Conservation (phyloP, 1,140 invertebrate species). For the Euschistus heros region DNA sequence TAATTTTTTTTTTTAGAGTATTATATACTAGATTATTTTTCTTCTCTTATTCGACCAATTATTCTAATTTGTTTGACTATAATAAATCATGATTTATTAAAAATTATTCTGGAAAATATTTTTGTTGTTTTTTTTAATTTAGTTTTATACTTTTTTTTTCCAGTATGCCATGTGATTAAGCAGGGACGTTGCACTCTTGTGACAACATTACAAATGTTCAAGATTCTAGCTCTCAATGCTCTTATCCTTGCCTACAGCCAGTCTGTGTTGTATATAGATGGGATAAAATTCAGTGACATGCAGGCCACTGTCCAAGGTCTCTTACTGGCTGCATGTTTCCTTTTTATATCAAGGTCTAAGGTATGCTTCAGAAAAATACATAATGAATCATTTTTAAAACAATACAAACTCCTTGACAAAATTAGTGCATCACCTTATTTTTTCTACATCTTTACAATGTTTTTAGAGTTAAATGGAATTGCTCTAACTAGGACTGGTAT, state of each 20-base stretch:
- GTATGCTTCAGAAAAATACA: conserved; percentile 39
- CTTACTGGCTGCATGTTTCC: conserved; percentile 87
- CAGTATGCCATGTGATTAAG: conserved; percentile 98
- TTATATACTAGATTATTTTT: too few species aligned
- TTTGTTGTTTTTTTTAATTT: conserved; percentile 5
- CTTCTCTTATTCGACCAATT: too few species aligned
- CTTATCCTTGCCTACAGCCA: conserved; percentile 96
- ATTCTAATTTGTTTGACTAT: not conserved
- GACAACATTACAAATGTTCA: conserved; percentile 99
- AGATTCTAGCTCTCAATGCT: conserved; percentile 97
- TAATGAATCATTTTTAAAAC: too few species aligned
- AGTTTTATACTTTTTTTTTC: conserved; percentile 32
- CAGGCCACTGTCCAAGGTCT: conserved; percentile 95
- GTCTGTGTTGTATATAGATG: conserved; percentile 95
- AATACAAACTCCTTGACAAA: too few species aligned
- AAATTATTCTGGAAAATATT: conserved; percentile 5
- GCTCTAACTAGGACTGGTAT: too few species aligned
- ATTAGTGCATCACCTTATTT: too few species aligned
- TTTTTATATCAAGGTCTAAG: conserved; percentile 97
- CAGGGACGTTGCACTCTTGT: conserved; percentile 98
- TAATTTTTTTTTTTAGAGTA: too few species aligned
- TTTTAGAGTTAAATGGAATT: too few species aligned
- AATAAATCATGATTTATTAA: conserved; percentile 1
- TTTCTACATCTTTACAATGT: too few species aligned
- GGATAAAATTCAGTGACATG: conserved; percentile 94